These are phyloP conservation scores for Drosophila santomea DNA, from an alignment of 1,140 invertebrate species.

Conservation along the genomic window DNA sequence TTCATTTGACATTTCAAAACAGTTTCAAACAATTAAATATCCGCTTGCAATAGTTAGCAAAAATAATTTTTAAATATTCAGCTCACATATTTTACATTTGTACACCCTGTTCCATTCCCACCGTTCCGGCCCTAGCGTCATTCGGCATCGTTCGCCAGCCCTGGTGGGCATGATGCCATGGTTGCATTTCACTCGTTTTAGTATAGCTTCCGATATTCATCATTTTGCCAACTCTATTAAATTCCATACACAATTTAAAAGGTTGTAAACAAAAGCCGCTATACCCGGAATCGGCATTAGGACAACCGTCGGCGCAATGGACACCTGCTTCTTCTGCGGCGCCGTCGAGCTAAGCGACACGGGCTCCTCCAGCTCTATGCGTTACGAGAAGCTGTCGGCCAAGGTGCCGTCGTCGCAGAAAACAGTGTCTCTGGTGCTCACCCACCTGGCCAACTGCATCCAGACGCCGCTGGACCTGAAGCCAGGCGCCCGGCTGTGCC, in stretches of 20 bases:
- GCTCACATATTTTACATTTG: neutral
- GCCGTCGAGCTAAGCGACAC: conserved; percentile 58
- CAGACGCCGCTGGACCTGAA: conserved; percentile 57
- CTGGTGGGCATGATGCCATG: conserved; percentile 17
- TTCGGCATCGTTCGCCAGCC: conserved; percentile 1
- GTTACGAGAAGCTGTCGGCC: conserved; percentile 50
- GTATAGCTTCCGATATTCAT: conserved; percentile 44
- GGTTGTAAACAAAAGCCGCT: conserved; percentile 41
- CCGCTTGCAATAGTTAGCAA: too few relatives aligned
- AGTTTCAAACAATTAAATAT: too few relatives aligned
- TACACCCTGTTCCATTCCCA: conserved; percentile 3
- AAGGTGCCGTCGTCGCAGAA: conserved; percentile 75
- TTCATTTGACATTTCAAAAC: too few relatives aligned
- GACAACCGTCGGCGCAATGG: conserved; percentile 37
- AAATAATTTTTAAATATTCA: neutral
- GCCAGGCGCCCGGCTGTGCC: conserved; percentile 51
- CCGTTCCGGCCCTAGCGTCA: neutral
- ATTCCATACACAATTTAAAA: conserved; percentile 39
- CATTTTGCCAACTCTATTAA: conserved; percentile 51
- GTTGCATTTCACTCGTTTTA: conserved; percentile 45
- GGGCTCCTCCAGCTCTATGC: conserved; percentile 9
- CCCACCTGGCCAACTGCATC: conserved; percentile 74
- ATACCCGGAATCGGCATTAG: conserved; percentile 18
- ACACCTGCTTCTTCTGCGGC: conserved; percentile 70
- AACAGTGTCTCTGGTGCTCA: conserved; percentile 63